A percentile compares a stretch with the other conserved stretches of the same genome.
phyloP scores from a whole-genome alignment of 2,113 vertebrate genomes.

The Gambusia holbrooki region DNA sequence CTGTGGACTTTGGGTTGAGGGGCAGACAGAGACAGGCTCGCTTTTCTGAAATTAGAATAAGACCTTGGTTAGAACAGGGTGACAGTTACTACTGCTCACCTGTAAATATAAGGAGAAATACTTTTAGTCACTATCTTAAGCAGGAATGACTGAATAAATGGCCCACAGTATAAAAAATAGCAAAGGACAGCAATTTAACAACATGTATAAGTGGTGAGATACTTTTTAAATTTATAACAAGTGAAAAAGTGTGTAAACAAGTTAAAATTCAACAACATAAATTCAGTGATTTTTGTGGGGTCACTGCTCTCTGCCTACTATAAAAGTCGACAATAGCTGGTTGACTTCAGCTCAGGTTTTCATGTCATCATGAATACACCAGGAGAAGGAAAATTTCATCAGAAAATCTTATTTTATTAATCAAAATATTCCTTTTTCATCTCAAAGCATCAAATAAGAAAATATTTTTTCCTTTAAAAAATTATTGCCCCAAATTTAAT shows the following conservation, averaged over 20 bases:
- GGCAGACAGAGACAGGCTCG: conserved; percentile 81
- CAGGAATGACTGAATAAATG: background rate
- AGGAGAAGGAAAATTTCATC: background rate
- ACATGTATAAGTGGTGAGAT: background rate
- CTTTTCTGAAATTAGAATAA: conserved; percentile 76
- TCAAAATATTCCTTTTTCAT: background rate
- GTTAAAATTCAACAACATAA: too few relatives aligned
- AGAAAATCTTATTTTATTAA: background rate
- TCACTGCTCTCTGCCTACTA: too few relatives aligned
- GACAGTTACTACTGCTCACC: background rate
- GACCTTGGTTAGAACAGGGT: conserved; percentile 22
- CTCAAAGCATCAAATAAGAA: background rate
- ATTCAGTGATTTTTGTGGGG: too few relatives aligned
- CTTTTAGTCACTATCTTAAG: background rate
- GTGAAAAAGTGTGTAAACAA: background rate
- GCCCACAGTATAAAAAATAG: background rate
- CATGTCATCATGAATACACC: background rate
- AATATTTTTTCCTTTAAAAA: too few relatives aligned
- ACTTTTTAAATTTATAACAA: background rate
- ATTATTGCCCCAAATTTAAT: background rate
- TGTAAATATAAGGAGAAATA: background rate
- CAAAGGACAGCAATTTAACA: background rate
- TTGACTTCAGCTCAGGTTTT: background rate
- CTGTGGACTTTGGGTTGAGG: conserved; percentile 76
- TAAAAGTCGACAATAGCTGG: background rate